Evolutionary conservation across 2,888 invertebrate genomes (phyloP).

Genomic region (Resseliella maxima): DNA sequence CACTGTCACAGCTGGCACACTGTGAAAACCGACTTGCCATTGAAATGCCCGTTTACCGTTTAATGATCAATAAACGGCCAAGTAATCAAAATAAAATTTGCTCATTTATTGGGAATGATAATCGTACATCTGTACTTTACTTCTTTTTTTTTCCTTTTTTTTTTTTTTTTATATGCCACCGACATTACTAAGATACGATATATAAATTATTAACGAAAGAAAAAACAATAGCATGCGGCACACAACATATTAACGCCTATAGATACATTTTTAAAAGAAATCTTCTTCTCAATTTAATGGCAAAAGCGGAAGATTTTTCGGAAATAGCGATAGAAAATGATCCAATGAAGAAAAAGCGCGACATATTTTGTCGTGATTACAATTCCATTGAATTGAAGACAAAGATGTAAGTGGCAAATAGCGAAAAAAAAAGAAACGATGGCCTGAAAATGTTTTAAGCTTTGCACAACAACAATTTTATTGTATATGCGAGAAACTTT

Average conservation of each 20-base stretch:
- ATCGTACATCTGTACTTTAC: not conserved
- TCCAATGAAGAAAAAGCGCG: not conserved
- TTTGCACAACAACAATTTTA: not conserved
- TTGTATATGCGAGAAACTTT: not conserved
- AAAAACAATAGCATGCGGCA: too few relatives aligned
- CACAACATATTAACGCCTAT: too few relatives aligned
- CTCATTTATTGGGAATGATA: not conserved
- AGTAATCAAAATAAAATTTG: not conserved
- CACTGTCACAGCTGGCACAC: not conserved
- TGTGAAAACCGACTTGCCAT: not conserved
- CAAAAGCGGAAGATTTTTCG: not conserved
- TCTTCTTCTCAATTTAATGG: too few relatives aligned
- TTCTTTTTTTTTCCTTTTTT: not conserved
- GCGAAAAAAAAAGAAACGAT: not conserved
- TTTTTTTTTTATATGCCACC: not conserved
- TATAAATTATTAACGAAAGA: too few relatives aligned
- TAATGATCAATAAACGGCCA: slow-evolving; percentile 16
- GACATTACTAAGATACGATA: too few relatives aligned
- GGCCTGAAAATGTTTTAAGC: not conserved
- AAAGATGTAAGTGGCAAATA: not conserved
- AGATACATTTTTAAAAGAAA: too few relatives aligned
- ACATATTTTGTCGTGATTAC: slow-evolving; percentile 1
- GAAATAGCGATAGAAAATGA: too few relatives aligned
- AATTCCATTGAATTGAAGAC: not conserved
- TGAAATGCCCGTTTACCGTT: not conserved